phyloP scores from a whole-genome alignment of 2,113 vertebrate species.

The Silurus asotus region DNA sequence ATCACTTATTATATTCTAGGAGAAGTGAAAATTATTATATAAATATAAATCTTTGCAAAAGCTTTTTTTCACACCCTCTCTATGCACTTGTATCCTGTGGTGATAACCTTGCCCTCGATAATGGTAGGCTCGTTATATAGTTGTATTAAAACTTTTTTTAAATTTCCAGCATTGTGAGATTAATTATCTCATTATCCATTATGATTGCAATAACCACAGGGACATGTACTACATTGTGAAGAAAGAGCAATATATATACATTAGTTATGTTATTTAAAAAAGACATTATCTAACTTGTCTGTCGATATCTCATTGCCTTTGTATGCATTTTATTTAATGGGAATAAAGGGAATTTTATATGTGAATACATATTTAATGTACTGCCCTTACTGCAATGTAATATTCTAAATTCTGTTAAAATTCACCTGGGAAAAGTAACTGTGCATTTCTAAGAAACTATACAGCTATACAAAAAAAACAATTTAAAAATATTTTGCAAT shows the following conservation, averaged over 20 bases:
- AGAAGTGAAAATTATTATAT: not conserved
- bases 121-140: not conserved
- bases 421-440: not conserved
- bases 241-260: not conserved
- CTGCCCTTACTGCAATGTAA: not conserved
- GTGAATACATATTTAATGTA: not conserved
- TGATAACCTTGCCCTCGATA: slow-evolving; percentile 8
- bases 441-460: not conserved
- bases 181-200: slow-evolving; percentile 18
- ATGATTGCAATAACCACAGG: slow-evolving; percentile 26
- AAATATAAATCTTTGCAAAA: not conserved
- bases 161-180: not conserved
- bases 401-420: not conserved
- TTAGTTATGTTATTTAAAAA: not conserved
- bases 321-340: not conserved
- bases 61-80: not conserved
- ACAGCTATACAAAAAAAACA: not conserved
- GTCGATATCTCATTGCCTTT: not conserved
- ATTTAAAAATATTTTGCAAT: not conserved
- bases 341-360: not conserved
- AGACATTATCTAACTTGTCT: not conserved
- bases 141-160: not conserved
- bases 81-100: slow-evolving; percentile 1
- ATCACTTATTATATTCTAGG: not conserved
- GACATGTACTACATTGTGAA: not conserved